Evolutionary conservation across 2,113 vertebrate genomes (phyloP).

Genomic region (Eupsittula cactorum): DNA sequence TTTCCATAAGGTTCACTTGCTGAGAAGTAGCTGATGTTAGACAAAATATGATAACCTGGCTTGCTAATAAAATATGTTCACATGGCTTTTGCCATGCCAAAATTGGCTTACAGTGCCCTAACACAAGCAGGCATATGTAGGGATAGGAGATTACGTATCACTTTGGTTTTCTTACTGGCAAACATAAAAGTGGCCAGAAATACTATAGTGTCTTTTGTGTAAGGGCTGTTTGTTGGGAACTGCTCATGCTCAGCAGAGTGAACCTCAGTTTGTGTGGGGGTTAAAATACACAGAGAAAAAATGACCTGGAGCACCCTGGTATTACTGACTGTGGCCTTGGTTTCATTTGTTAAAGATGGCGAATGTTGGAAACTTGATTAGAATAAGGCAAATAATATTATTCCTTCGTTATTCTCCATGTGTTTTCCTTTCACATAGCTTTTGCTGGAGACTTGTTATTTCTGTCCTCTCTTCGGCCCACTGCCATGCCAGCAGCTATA

Average conservation of each 20-base stretch:
- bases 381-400: neutral
- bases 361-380: neutral
- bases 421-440: neutral
- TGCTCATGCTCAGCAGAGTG: rapidly evolving
- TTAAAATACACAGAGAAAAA: neutral
- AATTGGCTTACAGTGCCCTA: neutral
- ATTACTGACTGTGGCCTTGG: neutral
- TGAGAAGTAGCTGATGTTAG: neutral
- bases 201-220: neutral
- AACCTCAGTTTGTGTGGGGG: rapidly evolving
- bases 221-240: neutral
- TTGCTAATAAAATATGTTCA: neutral
- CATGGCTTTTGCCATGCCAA: neutral
- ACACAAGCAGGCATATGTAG: neutral
- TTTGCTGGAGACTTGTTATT: neutral
- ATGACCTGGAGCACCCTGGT: rapidly evolving
- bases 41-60: neutral
- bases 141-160: too few relatives aligned
- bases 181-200: neutral
- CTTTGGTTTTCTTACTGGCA: neutral
- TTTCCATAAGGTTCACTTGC: neutral
- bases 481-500: neutral
- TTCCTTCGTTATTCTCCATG: neutral
- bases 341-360: neutral
- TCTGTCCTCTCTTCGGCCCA: neutral